Conservation (phyloP, 1,140 invertebrate species). For the Proales similis region DNA sequence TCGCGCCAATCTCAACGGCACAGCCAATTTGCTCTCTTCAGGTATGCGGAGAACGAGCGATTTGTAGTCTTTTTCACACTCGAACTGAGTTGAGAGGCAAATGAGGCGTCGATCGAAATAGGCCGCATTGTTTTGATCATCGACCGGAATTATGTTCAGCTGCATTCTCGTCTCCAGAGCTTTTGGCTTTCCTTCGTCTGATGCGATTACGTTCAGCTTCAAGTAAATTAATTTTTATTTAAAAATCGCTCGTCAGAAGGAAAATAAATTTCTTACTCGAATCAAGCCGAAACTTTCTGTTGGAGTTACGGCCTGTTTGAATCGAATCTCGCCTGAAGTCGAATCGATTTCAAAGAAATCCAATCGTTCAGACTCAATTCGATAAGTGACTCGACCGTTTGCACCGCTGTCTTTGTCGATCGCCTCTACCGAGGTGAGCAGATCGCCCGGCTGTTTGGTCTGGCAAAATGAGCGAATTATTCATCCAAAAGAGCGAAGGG, state of each 20-base stretch:
- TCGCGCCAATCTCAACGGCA: neutral
- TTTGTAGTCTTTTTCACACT: slow-evolving; percentile 8
- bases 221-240: neutral
- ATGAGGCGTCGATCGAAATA: slow-evolving; percentile 1
- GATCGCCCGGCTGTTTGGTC: neutral
- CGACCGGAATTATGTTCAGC: slow-evolving; percentile 1
- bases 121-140: slow-evolving; percentile 20
- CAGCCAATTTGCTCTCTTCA: neutral
- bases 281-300: no score
- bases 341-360: no score
- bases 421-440: no score
- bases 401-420: slow-evolving; percentile 8
- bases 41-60: neutral
- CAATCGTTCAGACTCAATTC: no score
- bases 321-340: no score
- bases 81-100: neutral
- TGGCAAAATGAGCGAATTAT: neutral
- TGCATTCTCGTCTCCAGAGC: neutral
- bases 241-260: neutral
- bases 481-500: neutral
- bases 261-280: no score
- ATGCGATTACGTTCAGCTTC: slow-evolving; percentile 26
- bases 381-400: slow-evolving; percentile 23
- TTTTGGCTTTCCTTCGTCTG: slow-evolving; percentile 9
- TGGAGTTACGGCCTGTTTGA: no score